phyloP scores from a whole-genome alignment of 2,888 invertebrate species.

The Marronus borbonicus region DNA sequence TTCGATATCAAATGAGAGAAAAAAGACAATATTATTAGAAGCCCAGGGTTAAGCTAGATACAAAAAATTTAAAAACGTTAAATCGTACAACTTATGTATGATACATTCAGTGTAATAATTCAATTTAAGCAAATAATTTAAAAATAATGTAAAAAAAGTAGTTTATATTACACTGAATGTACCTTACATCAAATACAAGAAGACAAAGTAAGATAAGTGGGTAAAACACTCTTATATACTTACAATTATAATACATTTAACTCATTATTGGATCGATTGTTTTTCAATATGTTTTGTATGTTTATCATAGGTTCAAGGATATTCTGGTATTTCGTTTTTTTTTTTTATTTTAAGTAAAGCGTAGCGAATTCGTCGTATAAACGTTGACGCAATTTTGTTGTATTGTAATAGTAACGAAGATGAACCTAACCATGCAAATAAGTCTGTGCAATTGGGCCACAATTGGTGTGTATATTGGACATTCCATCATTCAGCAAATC shows the following conservation, averaged over 20 bases:
- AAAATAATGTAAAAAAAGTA: too few relatives aligned
- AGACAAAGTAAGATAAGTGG: constrained; percentile 42
- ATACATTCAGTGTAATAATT: constrained; percentile 20
- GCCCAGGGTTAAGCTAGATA: constrained; percentile 60
- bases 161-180: constrained; percentile 20
- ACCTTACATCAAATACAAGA: constrained; percentile 24
- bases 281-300: constrained; percentile 18
- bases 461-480: constrained; percentile 65
- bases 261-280: constrained; percentile 1
- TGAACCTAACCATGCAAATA: constrained; percentile 68
- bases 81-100: constrained; percentile 3
- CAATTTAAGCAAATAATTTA: background rate
- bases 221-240: constrained; percentile 48
- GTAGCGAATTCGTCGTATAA: background rate
- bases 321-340: constrained; percentile 1
- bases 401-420: constrained; percentile 47
- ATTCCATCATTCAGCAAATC: constrained; percentile 64
- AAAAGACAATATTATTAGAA: constrained; percentile 51
- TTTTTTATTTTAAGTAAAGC: background rate
- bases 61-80: constrained; percentile 44
- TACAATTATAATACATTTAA: constrained; percentile 33
- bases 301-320: background rate
- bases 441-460: constrained; percentile 68
- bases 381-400: constrained; percentile 18
- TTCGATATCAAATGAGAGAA: constrained; percentile 30